Percentiles rank a stretch among this genome's conserved stretches.
Conservation (phyloP, 1,140 invertebrate genomes). For the Bactericera cockerelli region DNA sequence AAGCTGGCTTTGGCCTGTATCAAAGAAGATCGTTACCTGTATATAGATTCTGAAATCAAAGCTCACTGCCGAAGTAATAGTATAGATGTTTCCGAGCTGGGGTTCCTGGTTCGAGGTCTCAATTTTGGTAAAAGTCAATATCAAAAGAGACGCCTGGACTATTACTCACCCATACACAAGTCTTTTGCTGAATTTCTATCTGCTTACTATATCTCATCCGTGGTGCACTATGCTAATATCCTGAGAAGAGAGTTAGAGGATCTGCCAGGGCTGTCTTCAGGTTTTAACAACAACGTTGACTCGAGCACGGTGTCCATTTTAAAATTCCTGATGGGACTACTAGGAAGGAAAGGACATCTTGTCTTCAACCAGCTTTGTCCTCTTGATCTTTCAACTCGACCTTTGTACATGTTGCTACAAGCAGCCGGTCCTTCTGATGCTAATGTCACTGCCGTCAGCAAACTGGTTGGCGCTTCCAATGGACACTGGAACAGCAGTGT, state of each 20-base stretch:
- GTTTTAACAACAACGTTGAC: constrained; percentile 17
- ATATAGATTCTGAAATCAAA: constrained; percentile 32
- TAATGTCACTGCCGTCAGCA: constrained; percentile 30
- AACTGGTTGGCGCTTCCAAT: constrained; percentile 13
- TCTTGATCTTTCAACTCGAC: constrained; percentile 32
- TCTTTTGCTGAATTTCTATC: constrained; percentile 36
- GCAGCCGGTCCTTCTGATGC: constrained; percentile 33
- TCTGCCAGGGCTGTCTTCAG: constrained; percentile 28
- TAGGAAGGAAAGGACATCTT: constrained; percentile 33
- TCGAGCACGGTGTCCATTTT: constrained; percentile 26
- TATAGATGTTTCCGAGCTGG: constrained; percentile 31
- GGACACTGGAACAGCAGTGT: constrained; percentile 9
- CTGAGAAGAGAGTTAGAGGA: constrained; percentile 35
- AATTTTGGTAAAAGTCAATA: constrained; percentile 27
- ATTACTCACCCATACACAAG: constrained; percentile 34
- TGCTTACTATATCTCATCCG: constrained; percentile 37
- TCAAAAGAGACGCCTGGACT: constrained; percentile 27
- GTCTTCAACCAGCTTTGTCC: constrained; percentile 34
- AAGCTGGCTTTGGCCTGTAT: constrained; percentile 32
- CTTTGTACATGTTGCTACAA: constrained; percentile 33
- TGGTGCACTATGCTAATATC: constrained; percentile 35
- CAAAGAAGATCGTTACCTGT: constrained; percentile 31
- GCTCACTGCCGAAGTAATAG: constrained; percentile 26
- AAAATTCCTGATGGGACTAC: constrained; percentile 33
- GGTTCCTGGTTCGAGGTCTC: constrained; percentile 30